These are phyloP conservation scores for Chaetura pelagica DNA, from an alignment of 2,113 vertebrate species.

Conservation along the genomic window DNA sequence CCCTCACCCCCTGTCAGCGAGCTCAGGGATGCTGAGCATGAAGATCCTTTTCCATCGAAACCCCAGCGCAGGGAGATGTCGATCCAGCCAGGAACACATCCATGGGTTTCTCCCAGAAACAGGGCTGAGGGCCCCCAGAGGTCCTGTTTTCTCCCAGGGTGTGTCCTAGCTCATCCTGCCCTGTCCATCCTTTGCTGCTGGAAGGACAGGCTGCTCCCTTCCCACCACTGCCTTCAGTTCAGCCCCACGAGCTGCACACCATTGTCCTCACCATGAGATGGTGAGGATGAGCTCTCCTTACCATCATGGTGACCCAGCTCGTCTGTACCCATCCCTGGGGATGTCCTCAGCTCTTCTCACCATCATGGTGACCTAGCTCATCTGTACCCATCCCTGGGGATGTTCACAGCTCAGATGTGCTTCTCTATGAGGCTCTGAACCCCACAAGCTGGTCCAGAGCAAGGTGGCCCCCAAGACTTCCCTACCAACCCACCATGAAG, in stretches of 20 bases:
- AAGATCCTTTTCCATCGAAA: neutral
- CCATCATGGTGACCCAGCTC: neutral
- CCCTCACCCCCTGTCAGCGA: neutral
- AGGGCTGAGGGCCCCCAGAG: neutral
- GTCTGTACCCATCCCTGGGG: neutral
- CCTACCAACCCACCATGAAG: accelerated
- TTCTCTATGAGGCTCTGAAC: neutral
- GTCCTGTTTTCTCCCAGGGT: accelerated
- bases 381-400: neutral
- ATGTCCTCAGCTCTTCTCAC: neutral
- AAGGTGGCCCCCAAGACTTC: accelerated
- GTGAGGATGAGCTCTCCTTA: neutral
- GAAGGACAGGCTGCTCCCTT: accelerated
- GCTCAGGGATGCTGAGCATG: neutral
- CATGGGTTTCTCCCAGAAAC: neutral
- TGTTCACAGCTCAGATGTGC: accelerated
- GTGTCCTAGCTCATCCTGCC: neutral
- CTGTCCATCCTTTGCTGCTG: accelerated
- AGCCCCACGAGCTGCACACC: accelerated
- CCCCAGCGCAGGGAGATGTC: accelerated
- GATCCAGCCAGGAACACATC: neutral
- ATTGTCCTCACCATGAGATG: too few species aligned
- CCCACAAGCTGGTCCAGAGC: accelerated
- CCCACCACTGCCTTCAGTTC: accelerated
- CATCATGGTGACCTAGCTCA: accelerated